A percentile compares a stretch with the other conserved stretches of the same genome.
Evolutionary conservation across 2,113 vertebrate species (phyloP).

Genomic region (Eulemur macaco): DNA sequence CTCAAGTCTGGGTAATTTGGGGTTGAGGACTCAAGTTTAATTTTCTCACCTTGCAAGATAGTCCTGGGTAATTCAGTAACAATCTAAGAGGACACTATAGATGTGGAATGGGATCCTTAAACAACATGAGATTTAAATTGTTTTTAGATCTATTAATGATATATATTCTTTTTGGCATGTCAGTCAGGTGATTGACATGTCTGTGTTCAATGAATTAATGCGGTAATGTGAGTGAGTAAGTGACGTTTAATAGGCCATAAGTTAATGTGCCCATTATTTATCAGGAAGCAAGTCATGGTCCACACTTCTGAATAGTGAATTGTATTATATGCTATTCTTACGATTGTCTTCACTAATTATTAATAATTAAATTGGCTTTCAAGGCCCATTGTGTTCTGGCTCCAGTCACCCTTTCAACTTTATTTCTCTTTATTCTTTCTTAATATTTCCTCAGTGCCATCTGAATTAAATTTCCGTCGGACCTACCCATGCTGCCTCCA

Average conservation of each 20-base stretch:
- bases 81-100: background rate
- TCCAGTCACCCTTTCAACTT: background rate
- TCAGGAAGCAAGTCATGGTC: background rate
- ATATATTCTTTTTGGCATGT: background rate
- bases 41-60: background rate
- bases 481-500: background rate
- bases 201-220: background rate
- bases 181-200: background rate
- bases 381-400: background rate
- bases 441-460: background rate
- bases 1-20: background rate
- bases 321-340: background rate
- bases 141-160: background rate
- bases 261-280: constrained; percentile 3
- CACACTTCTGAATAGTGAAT: background rate
- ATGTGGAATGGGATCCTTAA: constrained; percentile 33
- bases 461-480: background rate
- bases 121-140: background rate
- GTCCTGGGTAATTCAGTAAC: background rate
- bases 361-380: background rate
- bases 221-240: background rate
- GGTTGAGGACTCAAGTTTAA: constrained; percentile 2
- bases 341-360: background rate
- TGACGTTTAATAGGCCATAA: background rate
- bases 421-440: background rate